Evolutionary conservation across 1,140 invertebrate species (phyloP), one percentile per base, ranked within the genome.

Genomic region (Protaetia brevitarsis): DNA sequence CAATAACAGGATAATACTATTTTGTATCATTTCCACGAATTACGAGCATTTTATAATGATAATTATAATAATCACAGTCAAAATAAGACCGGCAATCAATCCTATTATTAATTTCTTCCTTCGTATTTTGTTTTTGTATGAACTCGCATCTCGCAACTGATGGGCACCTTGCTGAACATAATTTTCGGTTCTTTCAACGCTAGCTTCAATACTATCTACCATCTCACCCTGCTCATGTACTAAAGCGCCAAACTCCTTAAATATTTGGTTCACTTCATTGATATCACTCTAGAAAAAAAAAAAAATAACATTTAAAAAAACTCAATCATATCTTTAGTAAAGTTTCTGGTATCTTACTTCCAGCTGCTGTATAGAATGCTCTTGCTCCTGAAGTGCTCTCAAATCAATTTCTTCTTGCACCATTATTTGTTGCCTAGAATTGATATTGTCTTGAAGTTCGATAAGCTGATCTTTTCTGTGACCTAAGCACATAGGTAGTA

Each of bases 161-260:
- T 88, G 83, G 1, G 87, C 86, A 8, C 91, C 96, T 75, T 91
- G 86, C 63, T 87, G 86, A 0, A 99, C 95, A 74, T 91, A 90
- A 59, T 94, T 87, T 66, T 90, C 86, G n/a, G 96, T 90, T 73
- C 86, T 86, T 79, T 98, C 96, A 36, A 99, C 93, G 75, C 90
- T 94, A 1, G 95, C 93, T 82, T 99, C 97, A 76, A 99, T 99
- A 29, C 93, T 97, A 77, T 98, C 96, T 63, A 99, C 88, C 3
- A 94, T 87, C 73, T 96, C 90, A n/a, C 95, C 96, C 81, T 99
- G 97, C 68, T 98, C 93, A 78, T 99, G 96, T 13, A 99, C 96
- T 79, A 99, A 83, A 56, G 93, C 88, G 2, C 96, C 97, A 56
- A 99, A 83, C 77, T 99, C 96, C 84, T 96, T 98, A 80, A 99